These are phyloP conservation scores for Gymnocypris eckloni DNA, from an alignment of 2,797 vertebrate species.

Conservation along the genomic window DNA sequence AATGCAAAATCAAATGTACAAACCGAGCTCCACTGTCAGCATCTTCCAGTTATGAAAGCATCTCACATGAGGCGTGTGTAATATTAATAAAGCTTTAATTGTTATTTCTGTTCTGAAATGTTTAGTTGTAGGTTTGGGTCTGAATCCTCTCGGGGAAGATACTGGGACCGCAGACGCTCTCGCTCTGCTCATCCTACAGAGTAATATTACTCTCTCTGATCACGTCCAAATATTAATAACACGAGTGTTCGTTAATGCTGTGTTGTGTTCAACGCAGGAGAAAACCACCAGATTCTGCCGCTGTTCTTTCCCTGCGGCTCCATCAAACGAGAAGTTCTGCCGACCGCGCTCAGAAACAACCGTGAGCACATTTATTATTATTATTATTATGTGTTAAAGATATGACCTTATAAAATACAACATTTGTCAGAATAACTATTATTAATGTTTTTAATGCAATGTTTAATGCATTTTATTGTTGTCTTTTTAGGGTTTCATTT, in stretches of 20 bases:
- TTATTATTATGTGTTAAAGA: too few relatives aligned
- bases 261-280: constrained; percentile 74
- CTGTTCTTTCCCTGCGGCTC: constrained; percentile 94
- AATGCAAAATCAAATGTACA: background rate
- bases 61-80: background rate
- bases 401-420: too few relatives aligned
- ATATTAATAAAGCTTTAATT: background rate
- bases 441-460: background rate
- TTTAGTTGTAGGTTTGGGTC: constrained; percentile 84
- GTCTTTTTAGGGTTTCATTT: background rate
- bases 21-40: too few relatives aligned
- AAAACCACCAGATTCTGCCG: constrained; percentile 75
- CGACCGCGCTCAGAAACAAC: constrained; percentile 81
- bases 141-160: constrained; percentile 83
- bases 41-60: background rate
- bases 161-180: constrained; percentile 90
- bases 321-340: constrained; percentile 90
- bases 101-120: constrained; percentile 21
- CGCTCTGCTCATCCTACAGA: constrained; percentile 86
- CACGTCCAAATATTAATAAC: background rate
- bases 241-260: constrained; percentile 12
- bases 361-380: constrained; percentile 71
- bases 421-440: background rate
- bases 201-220: constrained; percentile 66
- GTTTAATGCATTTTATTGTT: too few relatives aligned